These are phyloP conservation scores for Caenorhabditis imperialis DNA, from an alignment of 2,888 invertebrate genomes.

Conservation along the genomic window DNA sequence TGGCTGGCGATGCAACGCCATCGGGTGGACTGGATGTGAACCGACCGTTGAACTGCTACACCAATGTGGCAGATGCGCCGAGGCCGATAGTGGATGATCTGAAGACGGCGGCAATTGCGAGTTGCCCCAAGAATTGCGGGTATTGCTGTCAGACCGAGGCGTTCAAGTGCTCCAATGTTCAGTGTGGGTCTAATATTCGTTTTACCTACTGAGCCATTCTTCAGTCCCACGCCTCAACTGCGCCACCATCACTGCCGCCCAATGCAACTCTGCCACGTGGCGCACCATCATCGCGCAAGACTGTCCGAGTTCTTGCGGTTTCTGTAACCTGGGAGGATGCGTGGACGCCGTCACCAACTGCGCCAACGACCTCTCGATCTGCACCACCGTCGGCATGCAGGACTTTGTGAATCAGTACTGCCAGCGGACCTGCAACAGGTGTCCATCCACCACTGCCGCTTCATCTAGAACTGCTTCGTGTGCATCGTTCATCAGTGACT, in stretches of 20 bases:
- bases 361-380: constrained; percentile 49
- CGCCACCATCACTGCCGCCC: constrained; percentile 38
- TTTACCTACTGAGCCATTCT: background rate
- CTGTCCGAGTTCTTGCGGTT: constrained; percentile 54
- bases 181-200: too few relatives aligned
- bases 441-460: constrained; percentile 25
- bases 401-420: constrained; percentile 43
- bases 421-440: constrained; percentile 34
- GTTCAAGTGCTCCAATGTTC: too few relatives aligned
- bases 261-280: constrained; percentile 50
- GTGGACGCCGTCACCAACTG: constrained; percentile 58
- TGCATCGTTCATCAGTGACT: constrained; percentile 24
- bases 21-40: too few relatives aligned
- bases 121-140: too few relatives aligned
- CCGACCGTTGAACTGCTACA: too few relatives aligned
- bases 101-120: too few relatives aligned
- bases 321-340: constrained; percentile 56
- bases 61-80: too few relatives aligned
- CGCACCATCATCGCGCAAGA: constrained; percentile 48
- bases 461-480: constrained; percentile 2
- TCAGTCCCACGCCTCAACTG: constrained; percentile 45
- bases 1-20: too few relatives aligned
- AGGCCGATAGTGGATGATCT: too few relatives aligned
- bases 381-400: constrained; percentile 34
- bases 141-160: too few relatives aligned